Evolutionary conservation across 2,888 invertebrate species (phyloP).

Genomic region (Watsonalla cultraria): DNA sequence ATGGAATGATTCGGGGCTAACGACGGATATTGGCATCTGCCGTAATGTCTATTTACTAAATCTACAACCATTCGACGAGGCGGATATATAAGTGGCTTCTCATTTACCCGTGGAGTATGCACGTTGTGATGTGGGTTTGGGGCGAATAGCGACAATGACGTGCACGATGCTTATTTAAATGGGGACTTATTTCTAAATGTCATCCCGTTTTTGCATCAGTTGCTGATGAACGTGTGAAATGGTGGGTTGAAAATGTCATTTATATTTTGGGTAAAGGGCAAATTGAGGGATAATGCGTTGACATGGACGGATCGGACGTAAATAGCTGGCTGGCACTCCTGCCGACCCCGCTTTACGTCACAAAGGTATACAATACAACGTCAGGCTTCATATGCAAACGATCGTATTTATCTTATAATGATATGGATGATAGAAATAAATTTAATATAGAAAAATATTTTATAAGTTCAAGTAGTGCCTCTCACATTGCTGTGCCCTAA

Average conservation of each 20-base stretch:
- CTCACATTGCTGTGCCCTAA: too few relatives aligned
- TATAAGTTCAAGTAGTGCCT: too few relatives aligned
- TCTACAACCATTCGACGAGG: constrained; percentile 6
- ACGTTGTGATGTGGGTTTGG: not conserved
- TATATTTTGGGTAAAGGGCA: constrained; percentile 46
- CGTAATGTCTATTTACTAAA: constrained; percentile 8
- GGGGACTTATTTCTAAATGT: constrained; percentile 8
- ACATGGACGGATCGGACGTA: constrained; percentile 38
- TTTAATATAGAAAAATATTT: too few relatives aligned
- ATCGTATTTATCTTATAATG: too few relatives aligned
- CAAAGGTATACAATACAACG: constrained; percentile 29
- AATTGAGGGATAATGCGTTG: constrained; percentile 53
- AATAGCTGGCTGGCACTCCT: constrained; percentile 41
- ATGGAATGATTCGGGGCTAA: constrained; percentile 36
- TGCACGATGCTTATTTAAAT: not conserved
- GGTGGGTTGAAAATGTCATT: constrained; percentile 37
- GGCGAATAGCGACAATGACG: too few relatives aligned
- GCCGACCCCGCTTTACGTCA: constrained; percentile 37
- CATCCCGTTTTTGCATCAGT: constrained; percentile 20
- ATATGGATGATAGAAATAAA: too few relatives aligned
- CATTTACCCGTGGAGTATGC: not conserved
- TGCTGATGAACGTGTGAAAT: constrained; percentile 39
- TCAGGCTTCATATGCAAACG: constrained; percentile 4
- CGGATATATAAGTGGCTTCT: not conserved
- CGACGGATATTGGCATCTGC: constrained; percentile 30